Evolutionary conservation across 2,797 vertebrate species (phyloP).

Genomic region (Vespertilio murinus): DNA sequence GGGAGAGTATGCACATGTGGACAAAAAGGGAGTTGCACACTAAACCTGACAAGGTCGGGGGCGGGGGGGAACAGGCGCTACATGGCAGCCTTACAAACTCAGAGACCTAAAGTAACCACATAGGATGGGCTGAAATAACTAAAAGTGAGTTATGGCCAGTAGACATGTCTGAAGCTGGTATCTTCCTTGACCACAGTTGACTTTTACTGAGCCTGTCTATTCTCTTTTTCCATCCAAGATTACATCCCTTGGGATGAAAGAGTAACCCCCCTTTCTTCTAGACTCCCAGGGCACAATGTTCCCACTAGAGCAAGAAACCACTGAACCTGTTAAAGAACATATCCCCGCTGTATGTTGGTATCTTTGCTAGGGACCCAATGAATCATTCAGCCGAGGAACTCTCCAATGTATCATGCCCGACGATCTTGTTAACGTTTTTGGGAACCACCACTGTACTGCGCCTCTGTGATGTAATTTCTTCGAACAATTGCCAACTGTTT

Average conservation of each 20-base stretch:
- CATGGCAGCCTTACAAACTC: background rate
- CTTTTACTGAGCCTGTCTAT: background rate
- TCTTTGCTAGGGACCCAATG: background rate
- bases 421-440: background rate
- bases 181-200: background rate
- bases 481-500: background rate
- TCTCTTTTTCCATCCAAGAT: too few species aligned
- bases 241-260: too few species aligned
- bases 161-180: background rate
- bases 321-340: background rate
- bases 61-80: too few species aligned
- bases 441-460: background rate
- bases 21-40: background rate
- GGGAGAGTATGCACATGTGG: background rate
- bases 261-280: background rate
- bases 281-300: background rate
- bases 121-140: background rate
- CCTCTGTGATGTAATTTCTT: conserved; percentile 21
- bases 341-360: background rate
- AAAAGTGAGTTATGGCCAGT: background rate
- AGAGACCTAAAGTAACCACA: background rate
- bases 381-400: conserved; percentile 23
- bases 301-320: background rate
- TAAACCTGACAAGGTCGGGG: background rate
- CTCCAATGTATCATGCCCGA: background rate